phyloP scores from a whole-genome alignment of 64 coral and sea anemone species.

The Platygyra sinensis region DNA sequence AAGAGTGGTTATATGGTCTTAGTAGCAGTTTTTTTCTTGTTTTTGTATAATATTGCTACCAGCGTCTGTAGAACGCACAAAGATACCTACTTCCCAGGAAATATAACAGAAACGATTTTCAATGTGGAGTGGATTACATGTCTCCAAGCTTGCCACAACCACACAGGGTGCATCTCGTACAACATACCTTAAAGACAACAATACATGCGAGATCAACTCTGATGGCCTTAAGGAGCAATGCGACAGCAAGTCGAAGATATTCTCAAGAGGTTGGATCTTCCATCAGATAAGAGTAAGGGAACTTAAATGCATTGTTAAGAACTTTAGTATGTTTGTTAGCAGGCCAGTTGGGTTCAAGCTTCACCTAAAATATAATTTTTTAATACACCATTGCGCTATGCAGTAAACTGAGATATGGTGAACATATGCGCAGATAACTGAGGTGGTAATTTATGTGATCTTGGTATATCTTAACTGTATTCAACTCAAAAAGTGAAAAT shows the following conservation, averaged over 20 bases:
- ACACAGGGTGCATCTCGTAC: constrained; percentile 24
- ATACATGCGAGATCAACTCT: constrained; percentile 8
- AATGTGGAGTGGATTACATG: constrained; percentile 26
- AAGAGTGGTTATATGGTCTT: constrained; percentile 1
- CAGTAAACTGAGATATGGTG: not conserved
- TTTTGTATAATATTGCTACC: not conserved
- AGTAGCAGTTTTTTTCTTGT: not conserved
- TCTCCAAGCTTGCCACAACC: constrained; percentile 3
- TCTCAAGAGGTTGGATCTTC: constrained; percentile 2
- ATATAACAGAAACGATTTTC: not conserved
- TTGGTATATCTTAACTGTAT: too few relatives aligned
- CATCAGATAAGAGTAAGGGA: constrained; percentile 32
- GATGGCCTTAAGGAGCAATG: not conserved
- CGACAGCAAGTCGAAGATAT: not conserved
- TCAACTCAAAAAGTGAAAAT: too few relatives aligned
- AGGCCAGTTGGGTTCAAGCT: not conserved
- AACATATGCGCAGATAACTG: too few relatives aligned
- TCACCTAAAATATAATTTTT: not conserved
- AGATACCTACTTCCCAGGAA: not conserved
- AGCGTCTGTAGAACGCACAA: not conserved
- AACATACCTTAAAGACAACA: constrained; percentile 2
- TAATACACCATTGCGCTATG: not conserved
- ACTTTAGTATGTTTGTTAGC: not conserved
- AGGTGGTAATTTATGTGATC: too few relatives aligned
- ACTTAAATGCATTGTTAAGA: not conserved